phyloP scores from a whole-genome alignment of 2,888 invertebrate genomes.

The Coenonympha arcania region DNA sequence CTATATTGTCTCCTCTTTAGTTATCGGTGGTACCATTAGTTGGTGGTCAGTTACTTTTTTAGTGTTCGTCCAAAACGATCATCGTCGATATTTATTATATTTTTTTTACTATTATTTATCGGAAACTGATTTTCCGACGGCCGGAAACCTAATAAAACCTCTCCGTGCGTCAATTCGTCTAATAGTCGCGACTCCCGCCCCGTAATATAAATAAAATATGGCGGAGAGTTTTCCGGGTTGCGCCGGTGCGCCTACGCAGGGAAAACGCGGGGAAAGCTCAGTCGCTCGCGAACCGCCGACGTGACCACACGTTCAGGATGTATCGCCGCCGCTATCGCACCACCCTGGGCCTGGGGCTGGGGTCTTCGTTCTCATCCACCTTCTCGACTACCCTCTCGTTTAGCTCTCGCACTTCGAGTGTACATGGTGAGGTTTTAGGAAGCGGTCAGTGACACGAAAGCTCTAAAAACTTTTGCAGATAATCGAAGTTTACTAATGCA shows the following conservation, averaged over 20 bases:
- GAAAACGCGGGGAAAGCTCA: constrained; percentile 33
- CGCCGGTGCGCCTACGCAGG: constrained; percentile 49
- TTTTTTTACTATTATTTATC: background rate
- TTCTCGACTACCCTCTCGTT: constrained; percentile 55
- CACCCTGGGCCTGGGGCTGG: constrained; percentile 62
- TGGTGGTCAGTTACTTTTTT: too few relatives aligned
- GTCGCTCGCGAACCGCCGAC: constrained; percentile 48
- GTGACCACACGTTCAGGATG: constrained; percentile 45
- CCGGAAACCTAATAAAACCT: background rate
- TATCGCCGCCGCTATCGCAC: constrained; percentile 69
- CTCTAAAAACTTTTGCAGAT: constrained; percentile 26
- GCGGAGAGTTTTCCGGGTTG: constrained; percentile 61
- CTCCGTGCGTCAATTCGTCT: constrained; percentile 41
- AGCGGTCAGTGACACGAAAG: constrained; percentile 52
- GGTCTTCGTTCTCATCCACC: constrained; percentile 62
- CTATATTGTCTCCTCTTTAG: too few relatives aligned
- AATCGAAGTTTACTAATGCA: background rate
- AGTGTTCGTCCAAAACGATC: too few relatives aligned
- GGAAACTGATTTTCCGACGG: constrained; percentile 3
- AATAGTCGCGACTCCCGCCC: constrained; percentile 40
- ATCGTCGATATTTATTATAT: too few relatives aligned
- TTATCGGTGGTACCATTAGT: too few relatives aligned
- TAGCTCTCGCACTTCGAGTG: constrained; percentile 30
- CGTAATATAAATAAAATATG: constrained; percentile 68
- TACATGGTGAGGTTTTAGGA: constrained; percentile 40